These are phyloP conservation scores for Vimba vimba DNA, from an alignment of 2,113 vertebrate genomes.

Conservation along the genomic window DNA sequence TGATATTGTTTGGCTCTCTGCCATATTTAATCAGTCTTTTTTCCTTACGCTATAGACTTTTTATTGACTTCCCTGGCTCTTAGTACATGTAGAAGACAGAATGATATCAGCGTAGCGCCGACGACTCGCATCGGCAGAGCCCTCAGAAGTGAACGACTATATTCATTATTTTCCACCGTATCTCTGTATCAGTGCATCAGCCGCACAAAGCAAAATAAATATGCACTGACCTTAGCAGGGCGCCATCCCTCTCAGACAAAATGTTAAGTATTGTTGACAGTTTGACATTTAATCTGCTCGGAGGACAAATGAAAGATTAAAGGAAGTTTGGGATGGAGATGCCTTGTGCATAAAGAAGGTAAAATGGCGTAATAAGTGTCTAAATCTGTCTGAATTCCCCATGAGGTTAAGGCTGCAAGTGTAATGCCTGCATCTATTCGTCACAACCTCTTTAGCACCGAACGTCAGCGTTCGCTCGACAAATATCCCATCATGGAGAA, in stretches of 20 bases:
- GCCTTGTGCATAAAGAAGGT: conserved; percentile 12
- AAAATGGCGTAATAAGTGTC: background rate
- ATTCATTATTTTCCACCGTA: conserved; percentile 32
- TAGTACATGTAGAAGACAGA: background rate
- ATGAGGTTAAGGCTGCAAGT: background rate
- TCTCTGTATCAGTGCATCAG: background rate
- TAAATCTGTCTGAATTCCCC: background rate
- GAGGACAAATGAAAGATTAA: conserved; percentile 50
- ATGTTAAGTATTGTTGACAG: conserved; percentile 48
- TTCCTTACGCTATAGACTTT: background rate
- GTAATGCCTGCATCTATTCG: conserved; percentile 9
- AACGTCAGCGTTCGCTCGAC: background rate
- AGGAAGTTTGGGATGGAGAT: conserved; percentile 23
- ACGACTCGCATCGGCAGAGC: background rate
- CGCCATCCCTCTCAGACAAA: conserved; percentile 30
- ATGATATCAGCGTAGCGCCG: background rate
- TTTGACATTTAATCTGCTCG: conserved; percentile 56
- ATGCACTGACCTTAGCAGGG: conserved; percentile 41
- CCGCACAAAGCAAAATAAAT: conserved; percentile 43
- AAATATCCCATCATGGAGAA: conserved; percentile 10
- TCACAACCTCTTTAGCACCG: conserved; percentile 35
- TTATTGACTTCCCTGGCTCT: background rate
- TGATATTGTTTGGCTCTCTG: background rate
- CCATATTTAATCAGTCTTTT: background rate
- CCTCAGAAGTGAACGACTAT: conserved; percentile 20